phyloP scores from a whole-genome alignment of 2,888 invertebrate genomes.

The Marronus borbonicus region DNA sequence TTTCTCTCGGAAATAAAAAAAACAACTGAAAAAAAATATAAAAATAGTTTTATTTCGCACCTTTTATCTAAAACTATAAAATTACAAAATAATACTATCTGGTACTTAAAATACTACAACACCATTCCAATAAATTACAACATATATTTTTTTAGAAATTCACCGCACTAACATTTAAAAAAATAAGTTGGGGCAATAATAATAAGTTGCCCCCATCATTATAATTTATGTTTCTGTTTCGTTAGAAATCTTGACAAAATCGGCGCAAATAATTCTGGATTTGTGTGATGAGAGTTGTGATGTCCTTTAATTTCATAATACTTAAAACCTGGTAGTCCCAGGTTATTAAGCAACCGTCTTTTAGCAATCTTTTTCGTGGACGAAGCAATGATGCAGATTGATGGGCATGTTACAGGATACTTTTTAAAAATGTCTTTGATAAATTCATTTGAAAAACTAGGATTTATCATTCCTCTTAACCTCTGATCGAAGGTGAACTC shows the following conservation, averaged over 20 bases:
- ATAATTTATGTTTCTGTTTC: conserved; percentile 14
- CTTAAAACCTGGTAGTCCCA: conserved; percentile 19
- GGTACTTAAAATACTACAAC: too few species aligned
- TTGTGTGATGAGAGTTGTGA: conserved; percentile 46
- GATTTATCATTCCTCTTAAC: conserved; percentile 33
- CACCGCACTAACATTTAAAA: too few species aligned
- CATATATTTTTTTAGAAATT: too few species aligned
- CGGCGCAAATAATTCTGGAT: conserved; percentile 41
- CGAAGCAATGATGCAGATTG: conserved; percentile 38
- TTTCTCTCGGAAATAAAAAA: too few species aligned
- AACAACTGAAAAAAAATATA: too few species aligned
- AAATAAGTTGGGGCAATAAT: too few species aligned
- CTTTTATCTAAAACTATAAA: too few species aligned
- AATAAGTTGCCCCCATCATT: background rate
- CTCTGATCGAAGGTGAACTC: conserved; percentile 45
- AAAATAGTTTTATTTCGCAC: too few species aligned
- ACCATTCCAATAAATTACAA: too few species aligned
- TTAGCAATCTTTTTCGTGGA: conserved; percentile 28
- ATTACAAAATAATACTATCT: too few species aligned
- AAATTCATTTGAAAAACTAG: conserved; percentile 33
- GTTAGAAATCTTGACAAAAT: conserved; percentile 36
- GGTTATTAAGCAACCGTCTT: background rate
- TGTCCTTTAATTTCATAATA: conserved; percentile 36
- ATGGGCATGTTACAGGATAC: conserved; percentile 41
- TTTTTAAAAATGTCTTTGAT: conserved; percentile 28